Percentiles rank a stretch among this genome's conserved stretches.
Conservation (phyloP, 1,140 invertebrate genomes). For the Bombus affinis region DNA sequence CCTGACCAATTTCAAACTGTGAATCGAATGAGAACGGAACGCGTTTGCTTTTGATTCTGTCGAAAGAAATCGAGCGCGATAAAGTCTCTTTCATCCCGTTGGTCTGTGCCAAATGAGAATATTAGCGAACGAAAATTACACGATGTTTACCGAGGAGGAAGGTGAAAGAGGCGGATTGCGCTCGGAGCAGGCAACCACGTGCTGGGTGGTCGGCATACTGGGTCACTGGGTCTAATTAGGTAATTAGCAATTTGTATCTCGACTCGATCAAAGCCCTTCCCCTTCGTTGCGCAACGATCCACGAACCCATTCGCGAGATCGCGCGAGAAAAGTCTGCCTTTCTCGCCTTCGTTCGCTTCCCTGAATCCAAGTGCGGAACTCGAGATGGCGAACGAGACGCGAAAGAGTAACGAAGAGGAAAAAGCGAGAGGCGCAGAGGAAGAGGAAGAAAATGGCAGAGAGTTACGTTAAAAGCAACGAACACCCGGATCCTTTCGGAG, state of each 20-base stretch:
- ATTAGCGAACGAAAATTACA: constrained; percentile 53
- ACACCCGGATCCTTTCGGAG: not conserved
- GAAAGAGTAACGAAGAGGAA: not conserved
- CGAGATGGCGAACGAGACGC: not conserved
- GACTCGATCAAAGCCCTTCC: constrained; percentile 63
- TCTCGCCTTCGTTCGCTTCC: not conserved
- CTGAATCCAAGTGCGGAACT: not conserved
- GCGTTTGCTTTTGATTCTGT: too few relatives aligned
- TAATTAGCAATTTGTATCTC: constrained; percentile 76
- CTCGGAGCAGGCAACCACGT: constrained; percentile 23
- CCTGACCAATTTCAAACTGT: not conserved
- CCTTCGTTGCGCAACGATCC: constrained; percentile 46
- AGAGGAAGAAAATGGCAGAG: constrained; percentile 33
- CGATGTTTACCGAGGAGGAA: constrained; percentile 48
- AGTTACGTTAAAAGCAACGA: not conserved
- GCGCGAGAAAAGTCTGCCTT: not conserved
- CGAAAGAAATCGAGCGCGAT: not conserved
- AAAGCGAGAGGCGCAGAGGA: not conserved
- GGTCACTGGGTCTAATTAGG: constrained; percentile 77
- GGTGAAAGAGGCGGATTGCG: constrained; percentile 25
- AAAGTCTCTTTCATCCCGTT: not conserved
- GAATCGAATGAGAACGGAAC: not conserved
- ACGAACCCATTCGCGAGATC: constrained; percentile 9
- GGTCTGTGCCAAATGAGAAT: not conserved
- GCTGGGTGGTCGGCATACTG: constrained; percentile 66